These are phyloP conservation scores for Eptesicus fuscus DNA, from an alignment of 2,113 vertebrate genomes.

Conservation along the genomic window DNA sequence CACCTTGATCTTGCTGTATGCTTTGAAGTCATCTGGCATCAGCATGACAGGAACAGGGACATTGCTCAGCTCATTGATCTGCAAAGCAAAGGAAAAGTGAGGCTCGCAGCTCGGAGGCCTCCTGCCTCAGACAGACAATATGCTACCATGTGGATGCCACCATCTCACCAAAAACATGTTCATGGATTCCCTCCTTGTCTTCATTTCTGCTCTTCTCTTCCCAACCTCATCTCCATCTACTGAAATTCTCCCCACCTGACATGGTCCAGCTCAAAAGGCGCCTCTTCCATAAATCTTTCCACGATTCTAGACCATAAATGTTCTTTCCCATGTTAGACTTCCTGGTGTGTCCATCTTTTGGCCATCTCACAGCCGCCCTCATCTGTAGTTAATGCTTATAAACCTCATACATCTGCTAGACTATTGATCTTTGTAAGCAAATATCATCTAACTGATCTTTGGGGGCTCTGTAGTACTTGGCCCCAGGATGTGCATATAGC, in stretches of 20 bases:
- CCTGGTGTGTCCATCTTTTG: background rate
- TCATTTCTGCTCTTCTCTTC: background rate
- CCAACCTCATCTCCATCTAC: background rate
- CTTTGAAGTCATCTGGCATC: constrained; percentile 98
- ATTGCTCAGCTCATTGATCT: constrained; percentile 97
- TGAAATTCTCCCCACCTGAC: background rate
- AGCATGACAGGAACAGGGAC: constrained; percentile 97
- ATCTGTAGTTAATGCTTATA: background rate
- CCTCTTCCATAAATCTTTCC: background rate
- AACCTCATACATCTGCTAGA: background rate
- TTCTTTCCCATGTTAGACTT: background rate
- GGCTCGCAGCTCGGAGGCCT: background rate
- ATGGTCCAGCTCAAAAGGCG: background rate
- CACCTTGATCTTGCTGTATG: constrained; percentile 99
- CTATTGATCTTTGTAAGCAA: background rate
- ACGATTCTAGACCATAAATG: background rate
- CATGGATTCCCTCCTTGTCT: background rate
- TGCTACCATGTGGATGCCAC: background rate
- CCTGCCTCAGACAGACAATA: background rate
- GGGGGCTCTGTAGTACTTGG: background rate
- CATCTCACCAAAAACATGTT: background rate
- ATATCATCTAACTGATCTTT: background rate
- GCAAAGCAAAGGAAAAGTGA: constrained; percentile 56
- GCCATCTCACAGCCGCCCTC: background rate
- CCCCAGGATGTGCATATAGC: background rate